Base-by-base conservation (phyloP, 2,888 invertebrate genomes). In the Oxytorus armatus region DNA sequence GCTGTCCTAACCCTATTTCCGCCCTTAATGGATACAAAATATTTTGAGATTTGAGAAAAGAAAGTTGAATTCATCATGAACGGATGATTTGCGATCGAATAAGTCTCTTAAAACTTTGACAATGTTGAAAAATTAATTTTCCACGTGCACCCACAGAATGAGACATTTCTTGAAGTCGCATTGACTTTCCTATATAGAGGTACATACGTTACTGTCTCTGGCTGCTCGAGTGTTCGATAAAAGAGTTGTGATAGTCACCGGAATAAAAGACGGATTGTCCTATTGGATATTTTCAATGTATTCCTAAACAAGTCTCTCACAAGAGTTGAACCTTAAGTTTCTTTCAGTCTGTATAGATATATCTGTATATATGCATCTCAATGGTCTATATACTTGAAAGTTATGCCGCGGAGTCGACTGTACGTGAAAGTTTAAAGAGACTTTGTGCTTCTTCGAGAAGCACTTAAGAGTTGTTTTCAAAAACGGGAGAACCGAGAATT, bases 371-470 rank as follows among this genome's bases (percentile, higher is more conserved):
- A 25, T 16, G 36, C 36, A 2, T n/a, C 23, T 1, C 14, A 25
- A 23, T 44, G 44, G 29, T 63, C 25, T 42, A 18, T 23, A 29
- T 16, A 16, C n/a, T n/a, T n/a, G n/a, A 14, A 25, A 49, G 33
- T 11, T 55, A 21, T 47, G 65, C 23, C 36, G 5, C 8, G n/a
- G 16, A 29, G 36, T 47, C 18, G 55, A 57, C 39, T 47, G 57
- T 55, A 29, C 78, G 18, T 55, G 3, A 68, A 78, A 78, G 73
- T 78, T 78, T 74, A 14, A 78, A 68, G 68, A 74, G 73, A 78
- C 73, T 73, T 63, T 69, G 68, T n/a, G 57, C 55, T 79, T 57
- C 44, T 73, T 68, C 39, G 61, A 51, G 21, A 66, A 61, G 66
- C 53, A 68, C 49, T 73, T 78, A 25, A 68, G 44, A 68, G 68